Conservation (phyloP, 2,888 invertebrate species). For the Choristoneura rosaceana region DNA sequence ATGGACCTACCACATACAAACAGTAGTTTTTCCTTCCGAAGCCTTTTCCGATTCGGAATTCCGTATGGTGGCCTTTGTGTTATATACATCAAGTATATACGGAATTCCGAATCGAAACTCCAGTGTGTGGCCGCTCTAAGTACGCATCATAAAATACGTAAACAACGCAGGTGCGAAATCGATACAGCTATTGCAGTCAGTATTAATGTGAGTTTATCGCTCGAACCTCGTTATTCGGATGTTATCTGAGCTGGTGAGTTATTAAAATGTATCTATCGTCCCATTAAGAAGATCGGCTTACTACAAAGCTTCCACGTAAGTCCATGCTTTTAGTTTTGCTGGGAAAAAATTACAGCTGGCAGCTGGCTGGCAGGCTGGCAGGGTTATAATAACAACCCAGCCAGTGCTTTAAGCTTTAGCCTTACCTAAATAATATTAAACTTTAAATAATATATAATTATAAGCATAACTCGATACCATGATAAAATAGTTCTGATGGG, state of each 20-base stretch:
- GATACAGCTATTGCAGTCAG: constrained; percentile 8
- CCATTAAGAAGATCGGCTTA: not conserved
- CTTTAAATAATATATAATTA: no score
- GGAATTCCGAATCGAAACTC: no score
- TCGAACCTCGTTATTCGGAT: constrained; percentile 30
- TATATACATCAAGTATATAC: no score
- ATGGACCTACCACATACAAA: no score
- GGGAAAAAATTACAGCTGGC: not conserved
- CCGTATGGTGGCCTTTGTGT: no score
- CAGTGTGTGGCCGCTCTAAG: not conserved
- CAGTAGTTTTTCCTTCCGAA: no score
- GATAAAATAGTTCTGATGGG: no score
- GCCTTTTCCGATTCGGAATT: no score
- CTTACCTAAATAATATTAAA: no score
- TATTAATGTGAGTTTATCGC: constrained; percentile 27
- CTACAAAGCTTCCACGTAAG: constrained; percentile 8
- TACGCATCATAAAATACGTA: constrained; percentile 2
- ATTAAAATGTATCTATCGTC: constrained; percentile 29
- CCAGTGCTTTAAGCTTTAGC: not conserved
- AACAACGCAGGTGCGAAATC: not conserved
- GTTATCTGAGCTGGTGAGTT: constrained; percentile 31
- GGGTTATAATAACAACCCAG: no score
- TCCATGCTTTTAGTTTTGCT: not conserved
- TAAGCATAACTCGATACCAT: no score
- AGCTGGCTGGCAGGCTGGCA: no score